phyloP scores from a whole-genome alignment of 2,797 vertebrate species.

The Spinus pinus region DNA sequence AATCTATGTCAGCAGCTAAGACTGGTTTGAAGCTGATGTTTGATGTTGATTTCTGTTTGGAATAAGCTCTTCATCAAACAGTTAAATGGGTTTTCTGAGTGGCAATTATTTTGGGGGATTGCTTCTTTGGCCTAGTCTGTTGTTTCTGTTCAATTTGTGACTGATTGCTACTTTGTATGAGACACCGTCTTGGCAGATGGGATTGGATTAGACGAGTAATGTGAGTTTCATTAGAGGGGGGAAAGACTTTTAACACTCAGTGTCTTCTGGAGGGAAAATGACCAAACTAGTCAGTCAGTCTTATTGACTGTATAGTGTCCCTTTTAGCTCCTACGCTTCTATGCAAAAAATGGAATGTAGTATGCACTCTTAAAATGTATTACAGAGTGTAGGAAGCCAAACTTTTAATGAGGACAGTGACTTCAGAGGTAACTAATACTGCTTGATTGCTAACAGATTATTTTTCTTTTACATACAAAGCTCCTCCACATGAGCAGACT shows the following conservation, averaged over 20 bases:
- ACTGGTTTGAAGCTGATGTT: background rate
- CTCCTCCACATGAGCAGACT: background rate
- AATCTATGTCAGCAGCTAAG: background rate
- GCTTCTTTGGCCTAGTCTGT: background rate
- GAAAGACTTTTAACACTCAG: background rate
- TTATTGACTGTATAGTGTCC: background rate
- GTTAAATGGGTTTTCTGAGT: background rate
- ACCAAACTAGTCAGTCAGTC: background rate
- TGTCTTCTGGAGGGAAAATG: background rate
- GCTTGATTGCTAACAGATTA: background rate
- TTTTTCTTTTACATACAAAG: conserved; percentile 14
- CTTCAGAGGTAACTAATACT: conserved; percentile 24
- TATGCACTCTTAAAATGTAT: background rate
- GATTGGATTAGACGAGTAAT: background rate
- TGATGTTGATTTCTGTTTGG: background rate
- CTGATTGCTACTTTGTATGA: background rate
- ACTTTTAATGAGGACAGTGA: conserved; percentile 20
- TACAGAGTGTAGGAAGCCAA: background rate
- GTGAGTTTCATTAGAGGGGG: fast-evolving
- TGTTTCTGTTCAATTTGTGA: background rate
- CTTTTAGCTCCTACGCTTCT: background rate
- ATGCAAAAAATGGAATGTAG: background rate
- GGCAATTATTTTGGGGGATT: fast-evolving
- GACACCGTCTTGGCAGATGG: background rate
- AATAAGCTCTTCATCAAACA: background rate